Evolutionary conservation across 35 echinoderm and acorn worm genomes (phyloP), one percentile per base, ranked within the genome.

Genomic region (Patiria miniata): DNA sequence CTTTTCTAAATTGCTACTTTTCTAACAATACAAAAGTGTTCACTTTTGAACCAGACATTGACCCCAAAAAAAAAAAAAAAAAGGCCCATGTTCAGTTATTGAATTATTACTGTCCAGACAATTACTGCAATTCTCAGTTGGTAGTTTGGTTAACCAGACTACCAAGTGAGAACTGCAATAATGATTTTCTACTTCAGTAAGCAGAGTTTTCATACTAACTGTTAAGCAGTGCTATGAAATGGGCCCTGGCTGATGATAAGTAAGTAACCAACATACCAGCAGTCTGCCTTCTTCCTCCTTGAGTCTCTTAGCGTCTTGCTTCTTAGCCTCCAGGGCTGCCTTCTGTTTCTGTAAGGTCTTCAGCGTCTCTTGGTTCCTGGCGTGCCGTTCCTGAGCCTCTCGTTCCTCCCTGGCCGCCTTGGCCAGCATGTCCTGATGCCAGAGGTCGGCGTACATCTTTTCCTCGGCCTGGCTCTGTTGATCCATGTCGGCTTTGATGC

Each of bases 271-370:
- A 78, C 93, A 79, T 90, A 99, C 96, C 96, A 90, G 85, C 2
- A 99, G 86, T 84, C 80, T 87, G 18, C 92, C 96, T 32, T 83
- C 96, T 53, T 99, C 96, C 22, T 80, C 83, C 86, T 94, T 99
- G 37, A 99, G 81, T 82, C 90, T 85, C 68, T 89, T 99, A 34
- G 91, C 93, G 21, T 99, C 96, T 28, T 92, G 77, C 77, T 80
- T 91, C 87, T 95, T 94, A 39, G 89, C 92, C 68, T 99, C 89
- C 1, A 99, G 44, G 50, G 92, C 92, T 39, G 96, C 96, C 82
- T 87, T 99, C 69, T 99, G 96, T 56, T 83, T 86, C 79, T 94
- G 76, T 19, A 94, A 65, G 3, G 91, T 93, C 21, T 94, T 86
- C 80, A 99, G 36, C 59, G 93, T 94, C 76, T 99, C 96, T 38